phyloP scores from a whole-genome alignment of 2,113 vertebrate genomes.

The Pollimyrus isidori region DNA sequence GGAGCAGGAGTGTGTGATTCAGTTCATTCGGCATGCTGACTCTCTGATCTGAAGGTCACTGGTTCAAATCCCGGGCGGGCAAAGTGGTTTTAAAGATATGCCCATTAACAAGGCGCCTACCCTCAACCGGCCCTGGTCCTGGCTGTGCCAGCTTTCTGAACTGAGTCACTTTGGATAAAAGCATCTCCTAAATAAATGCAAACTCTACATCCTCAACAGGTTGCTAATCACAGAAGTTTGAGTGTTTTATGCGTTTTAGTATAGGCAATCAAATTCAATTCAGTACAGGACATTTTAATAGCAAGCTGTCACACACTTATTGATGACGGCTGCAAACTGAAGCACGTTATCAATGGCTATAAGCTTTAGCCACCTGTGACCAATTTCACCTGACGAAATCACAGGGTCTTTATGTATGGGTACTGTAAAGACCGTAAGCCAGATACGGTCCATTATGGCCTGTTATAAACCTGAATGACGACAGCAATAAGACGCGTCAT shows the following conservation, averaged over 20 bases:
- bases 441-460: background rate
- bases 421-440: background rate
- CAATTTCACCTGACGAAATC: background rate
- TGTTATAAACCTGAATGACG: background rate
- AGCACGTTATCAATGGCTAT: background rate
- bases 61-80: background rate
- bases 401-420: background rate
- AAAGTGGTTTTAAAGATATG: background rate
- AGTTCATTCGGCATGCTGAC: background rate
- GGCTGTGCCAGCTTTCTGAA: background rate
- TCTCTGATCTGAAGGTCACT: background rate
- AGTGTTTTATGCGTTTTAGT: background rate
- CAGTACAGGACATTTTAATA: background rate
- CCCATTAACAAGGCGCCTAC: background rate
- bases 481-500: background rate
- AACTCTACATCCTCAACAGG: background rate
- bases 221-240: background rate
- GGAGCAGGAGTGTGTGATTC: background rate
- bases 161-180: background rate
- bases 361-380: background rate
- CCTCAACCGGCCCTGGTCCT: background rate
- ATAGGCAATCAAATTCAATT: background rate
- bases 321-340: background rate
- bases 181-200: background rate
- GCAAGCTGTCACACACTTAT: background rate